These are phyloP conservation scores for Geotrupes spiniger DNA, from an alignment of 2,888 invertebrate species.

Conservation along the genomic window DNA sequence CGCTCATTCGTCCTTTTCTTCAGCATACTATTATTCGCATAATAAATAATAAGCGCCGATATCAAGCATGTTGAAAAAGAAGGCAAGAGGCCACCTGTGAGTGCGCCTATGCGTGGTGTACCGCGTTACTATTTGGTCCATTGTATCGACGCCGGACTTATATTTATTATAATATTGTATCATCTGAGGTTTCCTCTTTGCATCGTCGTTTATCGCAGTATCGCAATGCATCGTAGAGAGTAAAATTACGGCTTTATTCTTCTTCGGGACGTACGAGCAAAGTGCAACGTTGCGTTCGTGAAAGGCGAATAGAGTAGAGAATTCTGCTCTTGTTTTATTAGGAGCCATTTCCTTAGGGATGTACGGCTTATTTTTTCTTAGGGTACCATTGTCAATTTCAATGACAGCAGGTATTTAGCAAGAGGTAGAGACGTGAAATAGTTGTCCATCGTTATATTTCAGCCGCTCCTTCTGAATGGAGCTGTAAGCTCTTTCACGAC, in stretches of 20 bases:
- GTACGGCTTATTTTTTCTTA: too few relatives aligned
- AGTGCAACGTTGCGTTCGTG: slow-evolving; percentile 21
- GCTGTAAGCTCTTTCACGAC: slow-evolving; percentile 34
- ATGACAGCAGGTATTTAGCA: slow-evolving; percentile 26
- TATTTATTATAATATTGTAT: slow-evolving; percentile 28
- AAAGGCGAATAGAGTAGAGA: slow-evolving; percentile 24
- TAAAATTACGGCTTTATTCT: slow-evolving; percentile 20
- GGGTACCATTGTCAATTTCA: slow-evolving; percentile 25
- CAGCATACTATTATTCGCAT: slow-evolving; percentile 27
- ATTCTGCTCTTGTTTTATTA: slow-evolving; percentile 17
- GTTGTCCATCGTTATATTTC: slow-evolving; percentile 34
- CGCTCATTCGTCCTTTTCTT: slow-evolving; percentile 25
- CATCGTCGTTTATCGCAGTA: slow-evolving; percentile 12
- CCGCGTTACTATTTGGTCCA: slow-evolving; percentile 26
- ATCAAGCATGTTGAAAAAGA: slow-evolving; percentile 24
- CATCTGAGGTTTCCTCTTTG: slow-evolving; percentile 27
- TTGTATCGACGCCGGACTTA: slow-evolving; percentile 27
- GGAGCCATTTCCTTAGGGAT: slow-evolving; percentile 23
- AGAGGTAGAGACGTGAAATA: slow-evolving; percentile 31
- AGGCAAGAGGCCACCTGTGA: slow-evolving; percentile 21
- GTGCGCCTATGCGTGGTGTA: slow-evolving; percentile 21
- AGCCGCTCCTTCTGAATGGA: slow-evolving; percentile 31
- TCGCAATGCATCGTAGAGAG: slow-evolving; percentile 28
- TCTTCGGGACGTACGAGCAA: slow-evolving; percentile 15
- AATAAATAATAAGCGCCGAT: slow-evolving; percentile 10